Evolutionary conservation across 2,797 vertebrate species (phyloP).

Genomic region (Cyclura pinguis): DNA sequence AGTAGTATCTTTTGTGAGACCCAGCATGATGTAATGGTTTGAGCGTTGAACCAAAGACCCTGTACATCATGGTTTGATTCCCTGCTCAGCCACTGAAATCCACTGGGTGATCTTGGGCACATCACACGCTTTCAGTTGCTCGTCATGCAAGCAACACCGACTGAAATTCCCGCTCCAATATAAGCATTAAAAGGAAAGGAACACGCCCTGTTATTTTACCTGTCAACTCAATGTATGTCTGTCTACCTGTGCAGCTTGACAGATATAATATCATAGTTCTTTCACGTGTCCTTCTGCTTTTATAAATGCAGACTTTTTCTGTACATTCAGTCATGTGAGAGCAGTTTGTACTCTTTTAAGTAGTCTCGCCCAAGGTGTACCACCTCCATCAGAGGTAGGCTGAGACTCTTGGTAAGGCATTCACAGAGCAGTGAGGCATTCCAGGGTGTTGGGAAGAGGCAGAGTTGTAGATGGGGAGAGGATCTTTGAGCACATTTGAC

Average conservation of each 20-base stretch:
- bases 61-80: no score
- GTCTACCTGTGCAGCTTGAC: neutral
- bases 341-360: neutral
- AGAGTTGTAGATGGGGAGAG: neutral
- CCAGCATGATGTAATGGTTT: no score
- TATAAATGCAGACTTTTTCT: neutral
- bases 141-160: no score
- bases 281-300: neutral
- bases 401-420: neutral
- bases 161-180: no score
- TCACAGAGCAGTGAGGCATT: neutral
- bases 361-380: neutral
- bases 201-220: no score
- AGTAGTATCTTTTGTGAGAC: neutral
- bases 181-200: no score
- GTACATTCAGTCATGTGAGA: neutral
- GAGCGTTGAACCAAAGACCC: no score
- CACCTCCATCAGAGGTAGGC: neutral
- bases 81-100: no score
- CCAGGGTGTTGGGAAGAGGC: neutral
- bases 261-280: neutral
- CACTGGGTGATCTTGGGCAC: no score
- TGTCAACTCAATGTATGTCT: no score
- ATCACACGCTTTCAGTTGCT: no score
- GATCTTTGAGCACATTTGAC: neutral